Conservation (phyloP, 1,140 invertebrate genomes). For the Drosophila parvula region DNA sequence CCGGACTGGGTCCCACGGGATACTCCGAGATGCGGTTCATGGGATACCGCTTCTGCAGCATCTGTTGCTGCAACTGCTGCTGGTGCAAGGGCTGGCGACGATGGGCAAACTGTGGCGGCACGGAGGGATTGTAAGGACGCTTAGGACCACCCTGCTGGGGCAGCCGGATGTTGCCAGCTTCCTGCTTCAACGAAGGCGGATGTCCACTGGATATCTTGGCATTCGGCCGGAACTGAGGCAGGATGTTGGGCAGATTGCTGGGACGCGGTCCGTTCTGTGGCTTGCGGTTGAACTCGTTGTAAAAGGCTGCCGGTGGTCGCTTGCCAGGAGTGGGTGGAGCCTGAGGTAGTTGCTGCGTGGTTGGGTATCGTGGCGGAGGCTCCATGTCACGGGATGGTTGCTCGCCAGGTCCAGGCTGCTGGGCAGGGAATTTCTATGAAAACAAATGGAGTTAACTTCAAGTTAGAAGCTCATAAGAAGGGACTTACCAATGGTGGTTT, state of each 20-base stretch:
- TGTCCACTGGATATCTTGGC: slow-evolving; percentile 86
- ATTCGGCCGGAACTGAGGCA: slow-evolving; percentile 89
- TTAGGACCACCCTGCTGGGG: slow-evolving; percentile 74
- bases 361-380: slow-evolving; percentile 70
- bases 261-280: slow-evolving; percentile 82
- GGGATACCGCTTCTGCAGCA: slow-evolving; percentile 65
- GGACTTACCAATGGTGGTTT: slow-evolving; percentile 66
- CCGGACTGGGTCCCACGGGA: slow-evolving; percentile 34
- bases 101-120: slow-evolving; percentile 80
- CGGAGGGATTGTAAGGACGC: slow-evolving; percentile 55
- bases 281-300: slow-evolving; percentile 82
- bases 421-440: slow-evolving; percentile 65
- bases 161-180: slow-evolving; percentile 79
- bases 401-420: slow-evolving; percentile 38
- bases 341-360: slow-evolving; percentile 47
- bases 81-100: slow-evolving; percentile 59
- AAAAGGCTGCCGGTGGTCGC: slow-evolving; percentile 70
- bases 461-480: background rate
- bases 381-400: slow-evolving; percentile 72
- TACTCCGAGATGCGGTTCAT: slow-evolving; percentile 71
- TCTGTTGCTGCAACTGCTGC: slow-evolving; percentile 48
- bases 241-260: slow-evolving; percentile 87
- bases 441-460: background rate
- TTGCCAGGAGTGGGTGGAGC: slow-evolving; percentile 56
- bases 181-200: slow-evolving; percentile 75